Base-by-base conservation (phyloP, 2,888 invertebrate species). In the Plagodis dolabraria region DNA sequence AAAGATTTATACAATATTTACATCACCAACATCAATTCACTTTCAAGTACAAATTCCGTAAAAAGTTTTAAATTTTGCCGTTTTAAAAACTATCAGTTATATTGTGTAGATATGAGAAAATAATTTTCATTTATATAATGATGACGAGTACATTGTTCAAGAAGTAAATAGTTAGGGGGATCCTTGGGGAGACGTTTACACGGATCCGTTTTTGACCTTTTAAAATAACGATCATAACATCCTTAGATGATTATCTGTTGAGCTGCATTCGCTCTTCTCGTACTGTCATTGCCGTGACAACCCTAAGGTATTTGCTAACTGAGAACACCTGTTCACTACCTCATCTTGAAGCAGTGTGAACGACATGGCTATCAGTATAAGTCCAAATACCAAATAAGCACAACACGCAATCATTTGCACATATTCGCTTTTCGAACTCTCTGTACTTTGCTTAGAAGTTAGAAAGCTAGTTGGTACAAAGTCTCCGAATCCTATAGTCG, bases 271-370 rank as follows among this genome's bases (percentile, higher is more conserved):
- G 86, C 92, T 89, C 79, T 91, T 92, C 75, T 86, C 91, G 87
- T 91, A 90, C 53, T 92, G 92, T 92, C 92, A 92, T 92, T 95
- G 94, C 65, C 94, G 93, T 61, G 95, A 91, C 51, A 96, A 87
- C 62, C 96, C 96, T 74, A 96, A 89, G 79, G 93, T 94, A 67
- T 95, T 94, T 10, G 96, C 96, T 77, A 96, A 87, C 68, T 95
- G 95, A 72, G 95, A 94, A 88, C 96, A 96, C 78, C 95, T 94
- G 72, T 95, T 93, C 63, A 96, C 94, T 5, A 97, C 94, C 79
- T 97, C 96, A 70, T 97, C 97, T 80, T 97, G 97, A 58, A 97
- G 94, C 60, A 97, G 93, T 83, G 96, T 96, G 77, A 97, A 97
- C 56, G 96, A 96, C 96, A 96, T 97, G 8, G 97, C 97, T 74